Conservation (phyloP, 2,113 vertebrate species). For the Sorex araneus region DNA sequence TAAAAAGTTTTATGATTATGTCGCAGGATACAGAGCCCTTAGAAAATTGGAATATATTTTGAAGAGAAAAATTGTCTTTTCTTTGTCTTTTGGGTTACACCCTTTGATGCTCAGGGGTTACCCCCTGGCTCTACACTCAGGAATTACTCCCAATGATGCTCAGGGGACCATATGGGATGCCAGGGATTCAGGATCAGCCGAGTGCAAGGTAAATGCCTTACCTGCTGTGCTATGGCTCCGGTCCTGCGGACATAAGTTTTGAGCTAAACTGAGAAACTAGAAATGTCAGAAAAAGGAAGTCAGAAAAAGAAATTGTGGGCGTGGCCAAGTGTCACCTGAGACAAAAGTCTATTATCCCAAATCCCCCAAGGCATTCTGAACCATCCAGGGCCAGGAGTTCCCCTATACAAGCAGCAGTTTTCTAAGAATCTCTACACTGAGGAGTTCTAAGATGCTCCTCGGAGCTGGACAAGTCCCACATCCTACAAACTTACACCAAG, state of each 20-base stretch:
- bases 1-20: too few relatives aligned
- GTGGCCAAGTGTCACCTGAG: neutral
- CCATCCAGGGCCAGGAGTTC: too few relatives aligned
- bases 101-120: too few relatives aligned
- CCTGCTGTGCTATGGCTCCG: neutral
- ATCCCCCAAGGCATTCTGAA: neutral
- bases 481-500: neutral
- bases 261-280: neutral
- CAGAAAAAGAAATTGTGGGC: neutral
- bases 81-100: too few relatives aligned
- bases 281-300: neutral
- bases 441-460: neutral
- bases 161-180: too few relatives aligned
- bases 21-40: neutral
- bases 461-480: neutral
- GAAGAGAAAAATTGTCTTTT: neutral
- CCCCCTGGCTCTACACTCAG: too few relatives aligned
- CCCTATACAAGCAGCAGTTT: too few relatives aligned
- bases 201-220: too few relatives aligned
- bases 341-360: neutral
- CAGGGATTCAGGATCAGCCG: too few relatives aligned
- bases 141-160: too few relatives aligned
- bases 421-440: too few relatives aligned
- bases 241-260: neutral
- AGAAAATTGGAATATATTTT: neutral